Evolutionary conservation across 2,888 invertebrate species (phyloP).

Genomic region (Synergus laeviventris): DNA sequence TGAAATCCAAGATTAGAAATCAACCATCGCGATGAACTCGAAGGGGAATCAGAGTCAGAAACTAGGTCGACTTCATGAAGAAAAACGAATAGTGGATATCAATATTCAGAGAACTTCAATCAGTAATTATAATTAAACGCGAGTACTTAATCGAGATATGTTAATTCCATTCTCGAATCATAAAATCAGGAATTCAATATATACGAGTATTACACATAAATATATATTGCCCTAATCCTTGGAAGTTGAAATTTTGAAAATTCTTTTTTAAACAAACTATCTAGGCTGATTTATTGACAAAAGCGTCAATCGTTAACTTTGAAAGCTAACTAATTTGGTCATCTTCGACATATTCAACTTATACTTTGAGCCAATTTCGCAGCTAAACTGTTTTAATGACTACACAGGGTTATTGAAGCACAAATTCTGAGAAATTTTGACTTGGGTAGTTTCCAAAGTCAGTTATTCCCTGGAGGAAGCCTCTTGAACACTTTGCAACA

Average conservation of each 20-base stretch:
- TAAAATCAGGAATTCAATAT: too few species aligned
- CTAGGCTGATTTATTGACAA: too few species aligned
- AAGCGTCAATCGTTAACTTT: not conserved
- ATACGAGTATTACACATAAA: too few species aligned
- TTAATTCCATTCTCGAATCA: not conserved
- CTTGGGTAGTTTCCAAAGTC: slow-evolving; percentile 20
- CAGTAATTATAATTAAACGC: not conserved
- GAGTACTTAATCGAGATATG: too few species aligned
- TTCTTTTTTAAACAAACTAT: too few species aligned
- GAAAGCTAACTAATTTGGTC: not conserved
- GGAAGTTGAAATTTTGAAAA: too few species aligned
- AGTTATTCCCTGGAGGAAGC: slow-evolving; percentile 24
- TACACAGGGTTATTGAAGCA: not conserved
- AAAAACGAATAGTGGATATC: slow-evolving; percentile 1
- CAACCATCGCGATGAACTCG: slow-evolving; percentile 25
- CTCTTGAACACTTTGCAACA: slow-evolving; percentile 32
- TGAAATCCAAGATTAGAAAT: slow-evolving; percentile 37
- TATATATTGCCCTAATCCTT: not conserved
- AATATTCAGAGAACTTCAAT: not conserved
- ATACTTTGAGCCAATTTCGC: not conserved
- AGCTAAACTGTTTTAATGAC: slow-evolving; percentile 9
- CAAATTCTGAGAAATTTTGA: slow-evolving; percentile 33
- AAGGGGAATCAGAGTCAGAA: slow-evolving; percentile 9
- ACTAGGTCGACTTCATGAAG: slow-evolving; percentile 16
- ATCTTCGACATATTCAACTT: not conserved